Conservation (phyloP, 2,797 vertebrate species). For the Sphenopsis melanotis region DNA sequence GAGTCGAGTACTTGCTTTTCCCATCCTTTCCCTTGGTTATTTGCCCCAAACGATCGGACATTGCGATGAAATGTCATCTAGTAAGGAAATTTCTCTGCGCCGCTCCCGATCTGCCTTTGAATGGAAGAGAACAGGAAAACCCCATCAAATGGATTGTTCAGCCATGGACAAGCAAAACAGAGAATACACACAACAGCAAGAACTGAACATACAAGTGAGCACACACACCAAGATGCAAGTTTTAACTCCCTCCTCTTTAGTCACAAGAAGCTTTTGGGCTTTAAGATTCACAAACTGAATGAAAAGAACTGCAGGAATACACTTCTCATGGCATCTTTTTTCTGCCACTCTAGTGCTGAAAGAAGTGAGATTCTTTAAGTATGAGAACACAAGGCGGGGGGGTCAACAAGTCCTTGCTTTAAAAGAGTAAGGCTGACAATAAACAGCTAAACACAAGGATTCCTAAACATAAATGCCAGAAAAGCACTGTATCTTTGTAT, state of each 20-base stretch:
- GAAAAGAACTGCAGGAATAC: not conserved
- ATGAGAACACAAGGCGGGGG: fast-evolving
- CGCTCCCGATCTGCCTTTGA: constrained; percentile 89
- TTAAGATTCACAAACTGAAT: not conserved
- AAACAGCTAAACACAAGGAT: not conserved
- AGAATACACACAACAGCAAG: not conserved
- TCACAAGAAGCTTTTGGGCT: not conserved
- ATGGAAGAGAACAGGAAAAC: not conserved
- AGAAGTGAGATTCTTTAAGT: not conserved
- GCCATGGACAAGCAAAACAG: not conserved
- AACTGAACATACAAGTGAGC: not conserved
- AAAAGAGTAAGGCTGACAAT: not conserved
- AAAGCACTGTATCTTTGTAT: not conserved
- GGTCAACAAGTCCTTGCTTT: not conserved
- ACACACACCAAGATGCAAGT: not conserved
- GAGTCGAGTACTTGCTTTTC: constrained; percentile 99
- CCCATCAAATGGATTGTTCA: not conserved
- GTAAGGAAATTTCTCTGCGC: constrained; percentile 98
- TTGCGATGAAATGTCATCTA: constrained; percentile 99
- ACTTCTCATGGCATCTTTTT: not conserved
- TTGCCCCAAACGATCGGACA: constrained; percentile 99
- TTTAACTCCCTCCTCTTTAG: not conserved
- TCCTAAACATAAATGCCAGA: not conserved
- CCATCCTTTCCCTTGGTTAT: constrained; percentile 99
- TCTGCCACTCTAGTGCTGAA: not conserved